A percentile compares a stretch with the other conserved stretches of the same genome.
Conservation (phyloP, 2,888 invertebrate species). For the Osmoderma eremita region DNA sequence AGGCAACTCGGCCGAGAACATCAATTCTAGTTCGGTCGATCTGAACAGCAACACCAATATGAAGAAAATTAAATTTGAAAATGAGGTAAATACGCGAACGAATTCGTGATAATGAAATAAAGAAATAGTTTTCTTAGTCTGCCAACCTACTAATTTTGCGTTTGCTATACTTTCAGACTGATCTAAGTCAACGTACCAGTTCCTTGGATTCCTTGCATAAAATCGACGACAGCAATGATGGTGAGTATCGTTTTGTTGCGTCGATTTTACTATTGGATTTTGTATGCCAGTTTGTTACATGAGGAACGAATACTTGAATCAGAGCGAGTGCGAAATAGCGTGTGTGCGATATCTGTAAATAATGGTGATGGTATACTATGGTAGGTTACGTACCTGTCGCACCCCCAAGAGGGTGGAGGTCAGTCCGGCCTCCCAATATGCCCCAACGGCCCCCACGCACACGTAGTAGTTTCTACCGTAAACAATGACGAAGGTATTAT, state of each 20-base stretch:
- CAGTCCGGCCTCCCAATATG: slow-evolving; percentile 69
- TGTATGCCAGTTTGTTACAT: slow-evolving; percentile 16
- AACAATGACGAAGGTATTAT: slow-evolving; percentile 54
- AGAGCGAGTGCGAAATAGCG: not conserved
- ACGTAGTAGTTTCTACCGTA: slow-evolving; percentile 63
- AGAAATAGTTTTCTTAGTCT: not conserved
- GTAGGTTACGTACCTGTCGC: slow-evolving; percentile 53
- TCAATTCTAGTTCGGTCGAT: slow-evolving; percentile 56
- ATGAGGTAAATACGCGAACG: slow-evolving; percentile 55
- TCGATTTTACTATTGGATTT: not conserved
- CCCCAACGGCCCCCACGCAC: slow-evolving; percentile 71
- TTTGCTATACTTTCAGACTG: slow-evolving; percentile 55
- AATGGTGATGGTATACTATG: slow-evolving; percentile 41
- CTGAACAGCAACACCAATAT: slow-evolving; percentile 55
- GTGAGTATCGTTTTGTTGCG: slow-evolving; percentile 18
- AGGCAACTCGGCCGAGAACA: slow-evolving; percentile 60
- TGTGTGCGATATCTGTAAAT: slow-evolving; percentile 32
- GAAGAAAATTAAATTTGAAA: slow-evolving; percentile 62
- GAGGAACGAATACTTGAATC: not conserved
- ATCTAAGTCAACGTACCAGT: slow-evolving; percentile 55
- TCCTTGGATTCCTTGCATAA: slow-evolving; percentile 62
- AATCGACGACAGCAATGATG: slow-evolving; percentile 59
- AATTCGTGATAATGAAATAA: not conserved
- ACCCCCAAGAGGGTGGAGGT: slow-evolving; percentile 66
- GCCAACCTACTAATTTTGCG: slow-evolving; percentile 22